Base-by-base conservation (phyloP, 2,888 invertebrate species). In the Drosophila mulleri region DNA sequence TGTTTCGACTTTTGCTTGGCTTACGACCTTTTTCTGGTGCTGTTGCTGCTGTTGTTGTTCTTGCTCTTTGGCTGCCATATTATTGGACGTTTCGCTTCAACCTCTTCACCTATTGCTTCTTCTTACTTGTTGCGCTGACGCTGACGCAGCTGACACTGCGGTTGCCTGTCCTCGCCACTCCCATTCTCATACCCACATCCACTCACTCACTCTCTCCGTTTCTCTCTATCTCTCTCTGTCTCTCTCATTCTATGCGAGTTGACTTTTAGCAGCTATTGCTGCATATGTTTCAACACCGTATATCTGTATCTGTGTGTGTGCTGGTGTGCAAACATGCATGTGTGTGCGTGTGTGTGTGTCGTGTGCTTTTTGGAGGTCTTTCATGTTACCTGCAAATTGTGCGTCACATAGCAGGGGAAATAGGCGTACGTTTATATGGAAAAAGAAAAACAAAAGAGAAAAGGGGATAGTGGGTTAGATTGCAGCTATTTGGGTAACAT, bases 61-160 rank as follows among this genome's bases (percentile, higher is more conserved):
- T 44, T 64, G 12, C 32, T 47, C 52, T 62, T 77, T 70, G 66
- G 68, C 74, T 81, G 72, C 42, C 68, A 78, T 70, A 73, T 83
- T 83, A 67, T 77, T 72, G 58, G 67, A 65, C 62, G 39, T 50
- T 65, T 78, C 63, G 57, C 75, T 75, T 71, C 73, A 59, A 67
- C 70, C 78, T 71, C 72, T 70, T 66, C 65, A 56, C 56, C 67
- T 50, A 60, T 42, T 67, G 75, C 78, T 87, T 78, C 80, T 75
- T 84, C 82, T 81, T 88, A 88, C 89, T 88, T 89, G 87, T 88
- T 88, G 89, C 83, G 72, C 71, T 82, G 61, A 68, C 67, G 65
- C 66, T 72, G 76, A 74, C 74, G 69, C 80, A 79, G 80, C 80
- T 79, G 77, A 66, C 74, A 68, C 64, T 76, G 72, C 75, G 75